A percentile compares a stretch with the other conserved stretches of the same genome.
Conservation (phyloP, 1,140 invertebrate genomes). For the Caligus rogercresseyi region DNA sequence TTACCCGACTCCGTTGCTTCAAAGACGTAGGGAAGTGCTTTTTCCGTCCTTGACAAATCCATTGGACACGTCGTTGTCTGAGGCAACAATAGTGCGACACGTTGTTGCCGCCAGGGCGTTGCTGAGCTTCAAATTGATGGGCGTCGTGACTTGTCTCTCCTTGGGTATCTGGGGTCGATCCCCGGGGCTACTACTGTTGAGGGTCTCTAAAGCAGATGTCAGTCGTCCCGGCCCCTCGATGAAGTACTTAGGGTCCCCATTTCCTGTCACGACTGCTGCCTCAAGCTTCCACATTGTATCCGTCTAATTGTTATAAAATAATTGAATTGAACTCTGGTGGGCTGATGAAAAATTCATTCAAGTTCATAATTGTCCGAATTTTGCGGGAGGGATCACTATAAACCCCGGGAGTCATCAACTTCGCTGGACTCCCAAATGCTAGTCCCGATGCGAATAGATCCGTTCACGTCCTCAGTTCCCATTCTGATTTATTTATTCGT, state of each 20-base stretch:
- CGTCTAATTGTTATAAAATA: neutral
- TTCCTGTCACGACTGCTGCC: neutral
- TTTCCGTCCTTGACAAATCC: constrained; percentile 17
- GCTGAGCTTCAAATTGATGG: neutral
- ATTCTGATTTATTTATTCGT: neutral
- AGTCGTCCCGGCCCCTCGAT: constrained; percentile 8
- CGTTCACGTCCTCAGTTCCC: neutral
- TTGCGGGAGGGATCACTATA: neutral
- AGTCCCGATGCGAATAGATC: neutral
- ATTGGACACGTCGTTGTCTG: constrained; percentile 17
- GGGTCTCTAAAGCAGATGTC: neutral
- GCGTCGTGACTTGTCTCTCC: neutral
- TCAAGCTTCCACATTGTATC: neutral
- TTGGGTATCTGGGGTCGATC: neutral
- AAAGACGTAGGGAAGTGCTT: constrained; percentile 14
- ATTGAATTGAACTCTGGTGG: neutral
- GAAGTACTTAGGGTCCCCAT: neutral
- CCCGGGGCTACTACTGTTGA: neutral
- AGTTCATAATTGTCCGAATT: neutral
- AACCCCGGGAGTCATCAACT: constrained; percentile 3
- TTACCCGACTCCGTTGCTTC: constrained; percentile 20
- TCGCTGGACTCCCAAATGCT: constrained; percentile 1
- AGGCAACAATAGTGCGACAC: constrained; percentile 9
- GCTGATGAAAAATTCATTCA: neutral
- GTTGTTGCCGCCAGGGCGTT: neutral